Evolutionary conservation across 2,797 vertebrate species (phyloP).

Genomic region (Caiman crocodilus): DNA sequence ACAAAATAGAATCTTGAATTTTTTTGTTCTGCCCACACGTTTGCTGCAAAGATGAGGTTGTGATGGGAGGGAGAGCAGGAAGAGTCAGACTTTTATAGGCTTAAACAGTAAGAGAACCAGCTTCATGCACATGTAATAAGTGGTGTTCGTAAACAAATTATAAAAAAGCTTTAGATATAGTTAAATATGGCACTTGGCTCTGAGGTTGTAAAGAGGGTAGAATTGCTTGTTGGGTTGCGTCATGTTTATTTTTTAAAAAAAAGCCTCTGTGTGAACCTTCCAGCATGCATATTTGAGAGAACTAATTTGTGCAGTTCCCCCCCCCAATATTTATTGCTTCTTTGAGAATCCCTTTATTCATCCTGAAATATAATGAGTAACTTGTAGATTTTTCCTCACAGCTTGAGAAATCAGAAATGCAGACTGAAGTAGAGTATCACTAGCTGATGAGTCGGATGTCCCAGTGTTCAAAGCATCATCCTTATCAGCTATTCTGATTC

Average conservation of each 20-base stretch:
- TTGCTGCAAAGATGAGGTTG: not conserved
- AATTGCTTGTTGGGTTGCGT: constrained; percentile 53
- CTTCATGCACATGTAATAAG: constrained; percentile 14
- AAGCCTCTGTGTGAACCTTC: not conserved
- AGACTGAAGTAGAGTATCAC: not conserved
- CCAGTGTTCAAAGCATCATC: not conserved
- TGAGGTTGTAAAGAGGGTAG: constrained; percentile 43
- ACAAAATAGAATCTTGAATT: not conserved
- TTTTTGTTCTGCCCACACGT: constrained; percentile 1
- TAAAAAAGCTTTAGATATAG: constrained; percentile 27
- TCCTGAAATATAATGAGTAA: constrained; percentile 11
- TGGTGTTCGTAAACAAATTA: constrained; percentile 55
- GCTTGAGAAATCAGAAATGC: not conserved
- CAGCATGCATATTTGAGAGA: not conserved
- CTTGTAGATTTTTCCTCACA: not conserved
- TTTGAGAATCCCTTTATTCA: constrained; percentile 36
- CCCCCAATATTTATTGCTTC: constrained; percentile 20
- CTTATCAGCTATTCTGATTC: not conserved
- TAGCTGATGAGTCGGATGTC: not conserved
- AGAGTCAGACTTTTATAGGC: not conserved
- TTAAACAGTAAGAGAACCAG: not conserved
- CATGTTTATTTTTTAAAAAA: constrained; percentile 28
- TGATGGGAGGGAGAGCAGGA: no score
- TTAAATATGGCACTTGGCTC: constrained; percentile 51
- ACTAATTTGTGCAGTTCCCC: constrained; percentile 3